Conservation (phyloP, 2,888 invertebrate genomes). For the Physocephala rufipes region DNA sequence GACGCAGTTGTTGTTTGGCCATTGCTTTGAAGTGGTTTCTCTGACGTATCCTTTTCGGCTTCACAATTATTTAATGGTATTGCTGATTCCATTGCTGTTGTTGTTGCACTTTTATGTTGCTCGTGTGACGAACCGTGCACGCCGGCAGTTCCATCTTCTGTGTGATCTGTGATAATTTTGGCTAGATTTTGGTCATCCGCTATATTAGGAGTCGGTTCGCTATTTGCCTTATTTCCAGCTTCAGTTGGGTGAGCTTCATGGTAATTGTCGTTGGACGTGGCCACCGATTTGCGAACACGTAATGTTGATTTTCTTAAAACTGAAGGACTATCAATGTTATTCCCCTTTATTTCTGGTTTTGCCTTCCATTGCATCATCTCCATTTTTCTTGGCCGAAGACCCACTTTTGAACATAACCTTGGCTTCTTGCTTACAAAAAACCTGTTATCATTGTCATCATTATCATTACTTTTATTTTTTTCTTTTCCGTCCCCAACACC, state of each 20-base stretch:
- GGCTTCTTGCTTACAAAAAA: conserved; percentile 1
- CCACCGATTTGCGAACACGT: not conserved
- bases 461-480: not conserved
- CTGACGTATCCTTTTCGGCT: not conserved
- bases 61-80: not conserved
- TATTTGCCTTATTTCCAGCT: not conserved
- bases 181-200: not conserved
- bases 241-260: not conserved
- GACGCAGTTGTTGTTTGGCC: not conserved
- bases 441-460: not conserved
- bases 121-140: not conserved
- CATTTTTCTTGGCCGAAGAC: not conserved
- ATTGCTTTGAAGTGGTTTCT: not conserved
- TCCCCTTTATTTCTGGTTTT: conserved; percentile 50
- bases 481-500: conserved; percentile 14
- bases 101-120: not conserved
- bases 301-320: conserved; percentile 16
- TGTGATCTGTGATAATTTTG: conserved; percentile 4
- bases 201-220: not conserved
- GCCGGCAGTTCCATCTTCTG: not conserved
- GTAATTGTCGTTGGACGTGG: not conserved
- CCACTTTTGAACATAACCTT: not conserved
- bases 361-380: conserved; percentile 51
- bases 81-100: conserved; percentile 1
- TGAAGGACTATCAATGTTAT: not conserved